Percentiles rank a stretch among this genome's conserved stretches.
phyloP scores from a whole-genome alignment of 2,888 invertebrate genomes.

The Tetropium fuscum region DNA sequence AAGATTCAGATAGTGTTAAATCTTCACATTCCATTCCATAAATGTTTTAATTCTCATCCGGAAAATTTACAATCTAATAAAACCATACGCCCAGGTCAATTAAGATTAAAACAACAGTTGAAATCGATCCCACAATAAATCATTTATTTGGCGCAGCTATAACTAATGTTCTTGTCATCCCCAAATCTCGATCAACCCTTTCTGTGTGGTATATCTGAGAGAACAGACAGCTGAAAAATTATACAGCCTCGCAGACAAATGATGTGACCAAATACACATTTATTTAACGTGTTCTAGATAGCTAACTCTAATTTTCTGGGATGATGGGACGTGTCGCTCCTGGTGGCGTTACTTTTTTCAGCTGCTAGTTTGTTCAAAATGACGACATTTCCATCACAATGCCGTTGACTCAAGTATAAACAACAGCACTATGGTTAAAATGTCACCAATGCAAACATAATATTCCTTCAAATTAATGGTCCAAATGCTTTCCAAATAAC shows the following conservation, averaged over 20 bases:
- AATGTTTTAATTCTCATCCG: slow-evolving; percentile 47
- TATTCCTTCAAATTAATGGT: slow-evolving; percentile 11
- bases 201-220: slow-evolving; percentile 46
- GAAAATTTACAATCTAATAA: slow-evolving; percentile 24
- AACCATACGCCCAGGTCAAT: slow-evolving; percentile 22
- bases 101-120: slow-evolving; percentile 17
- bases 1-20: slow-evolving; percentile 59
- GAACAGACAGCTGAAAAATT: slow-evolving; percentile 56
- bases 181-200: slow-evolving; percentile 50
- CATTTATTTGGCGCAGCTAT: slow-evolving; percentile 21
- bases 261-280: slow-evolving; percentile 54
- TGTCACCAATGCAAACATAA: slow-evolving; percentile 66
- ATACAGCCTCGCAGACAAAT: slow-evolving; percentile 54
- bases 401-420: slow-evolving; percentile 62
- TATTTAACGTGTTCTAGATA: slow-evolving; percentile 42
- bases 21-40: slow-evolving; percentile 51
- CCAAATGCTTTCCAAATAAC: neutral
- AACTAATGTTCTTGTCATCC: slow-evolving; percentile 48
- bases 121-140: slow-evolving; percentile 21
- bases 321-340: slow-evolving; percentile 15
- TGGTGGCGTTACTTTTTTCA: slow-evolving; percentile 23
- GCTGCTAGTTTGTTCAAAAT: slow-evolving; percentile 59
- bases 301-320: slow-evolving; percentile 35
- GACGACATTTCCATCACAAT: slow-evolving; percentile 66
- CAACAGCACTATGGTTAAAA: slow-evolving; percentile 68